These are phyloP conservation scores for Montipora capitata DNA, from an alignment of 92 coral and sea anemone genomes.

Conservation along the genomic window DNA sequence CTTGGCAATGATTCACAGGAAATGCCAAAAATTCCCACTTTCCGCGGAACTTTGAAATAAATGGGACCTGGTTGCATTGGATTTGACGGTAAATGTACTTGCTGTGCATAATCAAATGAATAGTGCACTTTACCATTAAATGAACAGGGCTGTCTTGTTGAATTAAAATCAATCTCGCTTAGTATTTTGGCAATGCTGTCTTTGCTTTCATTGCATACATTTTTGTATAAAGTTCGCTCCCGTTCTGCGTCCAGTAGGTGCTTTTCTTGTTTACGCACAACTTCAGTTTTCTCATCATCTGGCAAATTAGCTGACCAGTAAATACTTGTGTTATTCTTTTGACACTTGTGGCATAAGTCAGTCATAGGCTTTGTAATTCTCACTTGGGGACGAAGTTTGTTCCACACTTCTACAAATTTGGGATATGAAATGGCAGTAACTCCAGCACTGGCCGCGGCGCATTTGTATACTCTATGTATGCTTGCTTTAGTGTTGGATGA, in stretches of 20 bases:
- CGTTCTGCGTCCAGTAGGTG: neutral
- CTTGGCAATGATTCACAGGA: constrained; percentile 50
- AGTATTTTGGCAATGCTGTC: neutral
- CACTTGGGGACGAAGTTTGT: constrained; percentile 19
- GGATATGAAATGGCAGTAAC: constrained; percentile 40
- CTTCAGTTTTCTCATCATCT: neutral
- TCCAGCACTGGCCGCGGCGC: no score
- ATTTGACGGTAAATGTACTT: constrained; percentile 62
- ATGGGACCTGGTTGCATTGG: constrained; percentile 74
- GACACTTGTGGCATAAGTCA: constrained; percentile 55
- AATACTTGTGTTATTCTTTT: neutral
- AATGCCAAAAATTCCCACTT: constrained; percentile 65
- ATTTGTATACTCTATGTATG: neutral
- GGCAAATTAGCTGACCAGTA: neutral
- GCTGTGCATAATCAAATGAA: constrained; percentile 74
- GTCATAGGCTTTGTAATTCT: constrained; percentile 40
- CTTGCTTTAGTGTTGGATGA: constrained; percentile 41
- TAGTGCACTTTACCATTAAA: constrained; percentile 27
- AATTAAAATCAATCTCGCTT: neutral
- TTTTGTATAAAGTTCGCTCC: neutral
- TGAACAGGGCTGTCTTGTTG: constrained; percentile 31
- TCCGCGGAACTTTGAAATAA: constrained; percentile 3
- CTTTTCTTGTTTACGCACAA: neutral
- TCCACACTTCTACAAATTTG: constrained; percentile 63
- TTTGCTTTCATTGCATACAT: constrained; percentile 21